These are phyloP conservation scores for Gorsachius magnificus DNA, from an alignment of 2,797 vertebrate genomes.

Conservation along the genomic window DNA sequence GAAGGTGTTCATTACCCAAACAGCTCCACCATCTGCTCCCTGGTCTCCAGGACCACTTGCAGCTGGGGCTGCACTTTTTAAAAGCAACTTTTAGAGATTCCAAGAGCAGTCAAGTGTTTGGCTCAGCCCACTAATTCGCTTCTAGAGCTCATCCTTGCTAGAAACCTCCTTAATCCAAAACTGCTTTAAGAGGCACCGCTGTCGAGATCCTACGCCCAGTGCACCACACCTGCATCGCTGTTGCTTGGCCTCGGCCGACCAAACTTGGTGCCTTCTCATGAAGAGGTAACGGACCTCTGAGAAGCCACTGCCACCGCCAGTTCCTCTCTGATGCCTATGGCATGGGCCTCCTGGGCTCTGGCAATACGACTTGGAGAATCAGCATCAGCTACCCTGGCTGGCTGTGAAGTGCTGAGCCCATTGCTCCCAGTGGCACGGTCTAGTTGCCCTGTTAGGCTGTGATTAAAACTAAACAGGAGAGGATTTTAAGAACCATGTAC, in stretches of 20 bases:
- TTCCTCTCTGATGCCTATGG: neutral
- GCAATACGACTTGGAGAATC: neutral
- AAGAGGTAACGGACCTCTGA: neutral
- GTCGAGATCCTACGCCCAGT: neutral
- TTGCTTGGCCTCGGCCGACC: neutral
- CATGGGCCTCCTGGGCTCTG: neutral
- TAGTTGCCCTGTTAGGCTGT: neutral
- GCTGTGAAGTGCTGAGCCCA: neutral
- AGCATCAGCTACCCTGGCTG: neutral
- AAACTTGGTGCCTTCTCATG: neutral
- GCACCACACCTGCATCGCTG: neutral
- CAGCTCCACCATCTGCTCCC: neutral
- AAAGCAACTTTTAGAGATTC: neutral
- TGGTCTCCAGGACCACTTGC: neutral
- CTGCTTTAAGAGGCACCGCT: neutral
- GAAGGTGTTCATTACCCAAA: slow-evolving; percentile 1
- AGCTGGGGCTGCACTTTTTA: neutral
- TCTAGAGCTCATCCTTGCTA: neutral
- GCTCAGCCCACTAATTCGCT: neutral
- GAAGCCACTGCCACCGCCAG: neutral
- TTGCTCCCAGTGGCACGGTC: neutral
- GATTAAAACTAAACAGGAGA: neutral
- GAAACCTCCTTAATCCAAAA: neutral
- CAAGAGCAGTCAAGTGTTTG: neutral
- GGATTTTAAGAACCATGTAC: neutral